Percentiles rank a stretch among this genome's conserved stretches.
Evolutionary conservation across 2,113 vertebrate genomes (phyloP).

Genomic region (Nothobranchius kuhntae): DNA sequence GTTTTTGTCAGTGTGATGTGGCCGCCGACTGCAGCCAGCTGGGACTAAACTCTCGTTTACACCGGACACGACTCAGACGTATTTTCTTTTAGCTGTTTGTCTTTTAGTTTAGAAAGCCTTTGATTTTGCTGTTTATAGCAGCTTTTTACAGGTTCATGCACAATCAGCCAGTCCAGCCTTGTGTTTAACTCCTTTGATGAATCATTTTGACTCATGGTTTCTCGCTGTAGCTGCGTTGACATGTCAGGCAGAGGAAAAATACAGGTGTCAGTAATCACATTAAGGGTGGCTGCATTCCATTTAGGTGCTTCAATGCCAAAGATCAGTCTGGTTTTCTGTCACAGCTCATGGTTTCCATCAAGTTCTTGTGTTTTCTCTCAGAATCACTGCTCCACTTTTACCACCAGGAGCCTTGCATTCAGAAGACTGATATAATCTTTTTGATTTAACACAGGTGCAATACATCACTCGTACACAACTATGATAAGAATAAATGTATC

Average conservation of each 20-base stretch:
- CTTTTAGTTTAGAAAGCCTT: slow-evolving; percentile 15
- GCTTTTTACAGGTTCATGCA: slow-evolving; percentile 12
- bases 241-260: neutral
- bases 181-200: slow-evolving; percentile 24
- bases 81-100: slow-evolving; percentile 20
- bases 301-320: neutral
- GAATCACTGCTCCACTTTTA: neutral
- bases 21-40: slow-evolving; percentile 31
- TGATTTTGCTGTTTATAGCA: slow-evolving; percentile 6
- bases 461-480: neutral
- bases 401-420: no score
- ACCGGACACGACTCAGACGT: slow-evolving; percentile 35
- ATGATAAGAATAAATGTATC: neutral
- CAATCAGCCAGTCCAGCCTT: slow-evolving; percentile 2
- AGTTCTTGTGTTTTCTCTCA: no score
- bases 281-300: slow-evolving; percentile 29
- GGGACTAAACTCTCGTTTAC: slow-evolving; percentile 34
- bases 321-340: slow-evolving; percentile 1
- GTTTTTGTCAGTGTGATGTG: slow-evolving; percentile 25
- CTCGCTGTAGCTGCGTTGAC: neutral
- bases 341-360: neutral
- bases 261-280: slow-evolving; percentile 17
- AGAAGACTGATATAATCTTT: no score
- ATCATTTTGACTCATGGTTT: slow-evolving; percentile 5
- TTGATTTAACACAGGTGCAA: neutral